Percentiles rank a stretch among this genome's conserved stretches.
Conservation (phyloP, 2,113 vertebrate species). For the Macaca fascicularis region DNA sequence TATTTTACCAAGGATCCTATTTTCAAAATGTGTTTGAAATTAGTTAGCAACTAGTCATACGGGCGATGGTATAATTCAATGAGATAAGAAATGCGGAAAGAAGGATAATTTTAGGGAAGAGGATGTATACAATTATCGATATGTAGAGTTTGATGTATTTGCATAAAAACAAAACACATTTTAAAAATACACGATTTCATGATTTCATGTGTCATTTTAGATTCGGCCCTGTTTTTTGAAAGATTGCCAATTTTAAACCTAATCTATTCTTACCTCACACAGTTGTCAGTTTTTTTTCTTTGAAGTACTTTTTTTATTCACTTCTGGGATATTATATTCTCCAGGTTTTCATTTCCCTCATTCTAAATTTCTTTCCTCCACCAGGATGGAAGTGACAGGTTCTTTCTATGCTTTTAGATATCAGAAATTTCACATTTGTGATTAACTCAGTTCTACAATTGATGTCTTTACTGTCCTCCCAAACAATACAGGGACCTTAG, state of each 20-base stretch:
- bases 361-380: neutral
- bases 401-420: neutral
- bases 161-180: neutral
- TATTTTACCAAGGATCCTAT: neutral
- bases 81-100: neutral
- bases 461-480: neutral
- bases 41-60: neutral
- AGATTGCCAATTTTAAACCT: neutral
- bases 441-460: neutral
- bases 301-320: neutral
- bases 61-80: neutral
- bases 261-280: neutral
- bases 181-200: neutral
- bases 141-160: neutral
- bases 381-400: neutral
- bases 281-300: neutral
- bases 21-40: neutral
- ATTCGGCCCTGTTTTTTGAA: neutral
- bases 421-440: neutral
- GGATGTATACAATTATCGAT: neutral
- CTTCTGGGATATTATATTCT: neutral
- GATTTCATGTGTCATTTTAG: neutral
- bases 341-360: neutral
- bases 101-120: neutral
- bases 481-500: neutral